Conservation (phyloP, 2,113 vertebrate genomes). For the Corydoras sp. region DNA sequence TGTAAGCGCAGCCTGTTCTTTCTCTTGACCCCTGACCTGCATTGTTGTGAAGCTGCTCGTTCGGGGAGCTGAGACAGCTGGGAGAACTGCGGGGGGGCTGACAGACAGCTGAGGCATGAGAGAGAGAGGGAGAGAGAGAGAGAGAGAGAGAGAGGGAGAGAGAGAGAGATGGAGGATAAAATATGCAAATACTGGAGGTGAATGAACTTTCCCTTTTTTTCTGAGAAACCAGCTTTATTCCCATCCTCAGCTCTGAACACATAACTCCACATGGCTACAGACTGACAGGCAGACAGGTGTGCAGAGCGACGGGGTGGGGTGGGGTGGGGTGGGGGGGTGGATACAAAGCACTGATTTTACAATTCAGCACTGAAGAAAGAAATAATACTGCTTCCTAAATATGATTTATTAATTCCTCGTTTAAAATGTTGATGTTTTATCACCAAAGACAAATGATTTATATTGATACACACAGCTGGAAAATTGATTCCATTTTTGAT, state of each 20-base stretch:
- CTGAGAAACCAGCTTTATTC: constrained; percentile 46
- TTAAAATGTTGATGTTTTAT: too few species aligned
- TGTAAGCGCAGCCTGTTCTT: constrained; percentile 76
- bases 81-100: constrained; percentile 57
- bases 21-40: constrained; percentile 74
- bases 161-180: constrained; percentile 29
- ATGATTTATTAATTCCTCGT: too few species aligned
- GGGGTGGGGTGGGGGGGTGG: background rate
- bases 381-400: too few species aligned
- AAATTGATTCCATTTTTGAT: background rate
- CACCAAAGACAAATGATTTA: too few species aligned
- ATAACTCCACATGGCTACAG: constrained; percentile 58
- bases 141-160: constrained; percentile 35
- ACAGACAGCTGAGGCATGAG: constrained; percentile 70
- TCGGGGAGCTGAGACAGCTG: constrained; percentile 53
- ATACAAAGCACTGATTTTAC: background rate
- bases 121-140: constrained; percentile 33
- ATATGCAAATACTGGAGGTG: constrained; percentile 29
- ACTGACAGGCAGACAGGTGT: constrained; percentile 43
- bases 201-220: constrained; percentile 32
- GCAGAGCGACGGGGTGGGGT: constrained; percentile 39
- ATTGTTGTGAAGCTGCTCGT: constrained; percentile 68
- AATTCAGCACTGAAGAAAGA: too few species aligned
- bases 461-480: too few species aligned
- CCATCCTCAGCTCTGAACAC: constrained; percentile 49